Percentiles rank a stretch among this genome's conserved stretches.
phyloP scores from a whole-genome alignment of 2,888 invertebrate species.

The Drosophila meridionalis region DNA sequence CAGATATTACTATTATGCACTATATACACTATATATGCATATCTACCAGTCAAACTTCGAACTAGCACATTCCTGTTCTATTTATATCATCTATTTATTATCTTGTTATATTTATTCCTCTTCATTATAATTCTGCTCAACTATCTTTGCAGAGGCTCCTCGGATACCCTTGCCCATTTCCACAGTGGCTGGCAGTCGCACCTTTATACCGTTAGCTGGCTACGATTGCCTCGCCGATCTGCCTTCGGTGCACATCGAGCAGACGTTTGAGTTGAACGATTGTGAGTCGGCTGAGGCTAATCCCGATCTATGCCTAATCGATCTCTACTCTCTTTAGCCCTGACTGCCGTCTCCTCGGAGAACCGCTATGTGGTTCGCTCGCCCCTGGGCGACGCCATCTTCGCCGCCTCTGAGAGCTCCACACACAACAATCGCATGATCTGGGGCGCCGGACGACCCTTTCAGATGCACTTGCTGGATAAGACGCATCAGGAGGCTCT shows the following conservation, averaged over 20 bases:
- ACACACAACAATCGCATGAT: slow-evolving; percentile 88
- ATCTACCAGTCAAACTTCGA: neutral
- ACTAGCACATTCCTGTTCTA: neutral
- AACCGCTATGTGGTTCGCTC: slow-evolving; percentile 90
- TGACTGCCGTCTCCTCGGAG: slow-evolving; percentile 87
- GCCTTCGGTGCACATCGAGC: slow-evolving; percentile 90
- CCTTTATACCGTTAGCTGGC: slow-evolving; percentile 87
- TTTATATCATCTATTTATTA: neutral
- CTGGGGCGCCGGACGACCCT: slow-evolving; percentile 89
- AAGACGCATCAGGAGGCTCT: slow-evolving; percentile 93
- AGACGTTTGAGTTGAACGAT: slow-evolving; percentile 91
- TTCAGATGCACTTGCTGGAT: slow-evolving; percentile 92
- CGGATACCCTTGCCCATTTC: slow-evolving; percentile 79
- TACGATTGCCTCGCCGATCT: slow-evolving; percentile 90
- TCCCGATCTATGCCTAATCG: neutral
- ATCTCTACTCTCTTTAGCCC: slow-evolving; percentile 56
- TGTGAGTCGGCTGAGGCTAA: slow-evolving; percentile 85
- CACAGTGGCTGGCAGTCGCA: slow-evolving; percentile 76
- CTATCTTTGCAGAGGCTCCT: slow-evolving; percentile 32
- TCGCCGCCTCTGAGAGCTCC: slow-evolving; percentile 90
- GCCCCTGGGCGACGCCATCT: slow-evolving; percentile 91
- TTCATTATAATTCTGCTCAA: neutral
- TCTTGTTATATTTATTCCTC: neutral
- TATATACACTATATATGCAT: neutral
- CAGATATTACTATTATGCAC: neutral